Evolutionary conservation across 2,888 invertebrate genomes (phyloP).

Genomic region (Orthosia incerta): DNA sequence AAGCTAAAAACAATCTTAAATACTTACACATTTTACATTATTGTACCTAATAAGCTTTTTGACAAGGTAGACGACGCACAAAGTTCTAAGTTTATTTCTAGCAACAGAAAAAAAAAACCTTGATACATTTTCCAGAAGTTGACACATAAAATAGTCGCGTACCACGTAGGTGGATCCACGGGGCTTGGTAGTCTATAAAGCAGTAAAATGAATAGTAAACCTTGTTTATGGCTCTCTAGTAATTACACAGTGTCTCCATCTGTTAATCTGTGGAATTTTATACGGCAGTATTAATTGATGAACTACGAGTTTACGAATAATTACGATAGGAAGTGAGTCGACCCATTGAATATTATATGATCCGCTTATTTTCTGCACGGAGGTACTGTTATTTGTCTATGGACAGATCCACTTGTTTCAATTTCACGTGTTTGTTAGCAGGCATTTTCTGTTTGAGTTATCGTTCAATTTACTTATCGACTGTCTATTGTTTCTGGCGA

Average conservation of each 20-base stretch:
- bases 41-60: conserved; percentile 6
- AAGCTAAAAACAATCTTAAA: background rate
- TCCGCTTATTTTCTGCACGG: conserved; percentile 19
- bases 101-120: conserved; percentile 16
- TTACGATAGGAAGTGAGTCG: conserved; percentile 33
- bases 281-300: conserved; percentile 18
- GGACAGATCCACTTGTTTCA: conserved; percentile 28
- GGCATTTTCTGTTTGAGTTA: conserved; percentile 36
- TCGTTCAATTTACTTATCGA: conserved; percentile 39
- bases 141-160: conserved; percentile 27
- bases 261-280: conserved; percentile 35
- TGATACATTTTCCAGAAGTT: conserved; percentile 28
- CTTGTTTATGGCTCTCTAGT: conserved; percentile 41
- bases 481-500: conserved; percentile 46
- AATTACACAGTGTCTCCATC: conserved; percentile 46
- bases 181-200: conserved; percentile 10
- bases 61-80: conserved; percentile 5
- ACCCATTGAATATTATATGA: conserved; percentile 27
- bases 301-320: conserved; percentile 24
- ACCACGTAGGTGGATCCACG: background rate
- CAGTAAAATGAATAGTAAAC: conserved; percentile 38
- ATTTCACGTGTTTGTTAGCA: conserved; percentile 12
- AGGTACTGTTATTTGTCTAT: conserved; percentile 21
- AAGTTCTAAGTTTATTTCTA: conserved; percentile 29
- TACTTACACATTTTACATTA: background rate